Percentiles rank a stretch among this genome's conserved stretches.
Evolutionary conservation across 92 coral and sea anemone species (phyloP).

Genomic region (Umimayanthus kanabou): DNA sequence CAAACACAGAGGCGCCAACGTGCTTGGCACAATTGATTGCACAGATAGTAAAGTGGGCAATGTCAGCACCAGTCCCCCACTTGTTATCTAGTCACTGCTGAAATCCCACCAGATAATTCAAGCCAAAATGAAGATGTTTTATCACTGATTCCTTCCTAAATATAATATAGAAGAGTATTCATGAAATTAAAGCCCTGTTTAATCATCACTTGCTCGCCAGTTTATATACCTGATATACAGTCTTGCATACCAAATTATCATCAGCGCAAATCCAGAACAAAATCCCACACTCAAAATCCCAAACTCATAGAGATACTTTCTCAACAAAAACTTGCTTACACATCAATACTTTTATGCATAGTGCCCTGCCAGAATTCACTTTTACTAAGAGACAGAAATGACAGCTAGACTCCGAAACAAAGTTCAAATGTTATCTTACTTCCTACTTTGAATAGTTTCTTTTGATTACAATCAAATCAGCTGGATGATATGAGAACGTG

Average conservation of each 20-base stretch:
- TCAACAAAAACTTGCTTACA: background rate
- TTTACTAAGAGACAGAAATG: background rate
- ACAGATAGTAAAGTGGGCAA: background rate
- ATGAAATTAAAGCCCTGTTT: constrained; percentile 18
- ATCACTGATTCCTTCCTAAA: constrained; percentile 36
- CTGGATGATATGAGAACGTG: background rate
- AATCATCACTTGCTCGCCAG: constrained; percentile 14
- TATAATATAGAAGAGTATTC: constrained; percentile 8
- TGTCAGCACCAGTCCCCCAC: constrained; percentile 5
- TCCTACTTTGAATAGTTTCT: background rate
- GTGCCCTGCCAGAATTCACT: background rate
- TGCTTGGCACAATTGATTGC: background rate
- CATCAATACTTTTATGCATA: background rate
- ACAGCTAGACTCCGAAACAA: constrained; percentile 1
- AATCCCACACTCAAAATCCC: background rate
- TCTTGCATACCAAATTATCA: background rate
- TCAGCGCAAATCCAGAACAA: background rate
- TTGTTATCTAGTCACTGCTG: background rate
- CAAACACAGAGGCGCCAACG: constrained; percentile 38
- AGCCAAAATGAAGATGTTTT: constrained; percentile 16
- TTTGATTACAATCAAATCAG: background rate
- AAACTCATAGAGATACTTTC: background rate
- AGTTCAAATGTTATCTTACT: constrained; percentile 14
- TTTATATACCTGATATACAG: background rate
- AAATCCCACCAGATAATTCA: constrained; percentile 9